Evolutionary conservation across 1,140 invertebrate genomes (phyloP).

Genomic region (Papilio aristodemus): DNA sequence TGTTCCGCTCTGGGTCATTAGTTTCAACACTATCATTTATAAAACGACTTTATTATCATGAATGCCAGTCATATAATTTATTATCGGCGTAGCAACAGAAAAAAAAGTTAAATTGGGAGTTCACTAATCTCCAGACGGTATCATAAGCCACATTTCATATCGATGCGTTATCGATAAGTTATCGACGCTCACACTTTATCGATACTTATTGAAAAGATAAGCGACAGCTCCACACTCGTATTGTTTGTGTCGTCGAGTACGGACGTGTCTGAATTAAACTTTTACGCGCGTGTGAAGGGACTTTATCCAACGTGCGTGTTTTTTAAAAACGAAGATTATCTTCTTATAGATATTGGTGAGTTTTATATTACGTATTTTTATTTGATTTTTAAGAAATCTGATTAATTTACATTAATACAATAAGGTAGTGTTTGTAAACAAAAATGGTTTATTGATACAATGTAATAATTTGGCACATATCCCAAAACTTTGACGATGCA

Average conservation of each 20-base stretch:
- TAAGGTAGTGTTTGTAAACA: neutral
- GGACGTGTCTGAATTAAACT: slow-evolving; percentile 1
- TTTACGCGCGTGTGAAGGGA: slow-evolving; percentile 2
- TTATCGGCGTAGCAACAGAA: slow-evolving; percentile 13
- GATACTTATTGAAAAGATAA: slow-evolving; percentile 28
- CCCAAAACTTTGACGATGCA: neutral
- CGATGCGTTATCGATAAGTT: no score
- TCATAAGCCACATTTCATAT: slow-evolving; percentile 21
- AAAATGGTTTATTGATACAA: neutral
- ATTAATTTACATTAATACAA: neutral
- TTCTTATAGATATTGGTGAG: neutral
- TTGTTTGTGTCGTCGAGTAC: neutral
- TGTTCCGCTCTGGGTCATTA: no score
- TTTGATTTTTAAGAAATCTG: neutral
- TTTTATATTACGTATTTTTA: neutral
- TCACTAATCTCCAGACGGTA: slow-evolving; percentile 18
- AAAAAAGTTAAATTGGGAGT: slow-evolving; percentile 3
- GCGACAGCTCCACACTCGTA: neutral
- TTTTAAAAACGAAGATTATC: neutral
- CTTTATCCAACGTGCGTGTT: neutral
- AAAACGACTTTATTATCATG: no score
- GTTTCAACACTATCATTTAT: no score
- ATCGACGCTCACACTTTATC: slow-evolving; percentile 14
- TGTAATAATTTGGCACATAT: neutral
- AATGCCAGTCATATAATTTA: no score